Percentiles rank a stretch among this genome's conserved stretches.
Evolutionary conservation across 1,140 invertebrate genomes (phyloP).

Genomic region (Euborellia annulipes): DNA sequence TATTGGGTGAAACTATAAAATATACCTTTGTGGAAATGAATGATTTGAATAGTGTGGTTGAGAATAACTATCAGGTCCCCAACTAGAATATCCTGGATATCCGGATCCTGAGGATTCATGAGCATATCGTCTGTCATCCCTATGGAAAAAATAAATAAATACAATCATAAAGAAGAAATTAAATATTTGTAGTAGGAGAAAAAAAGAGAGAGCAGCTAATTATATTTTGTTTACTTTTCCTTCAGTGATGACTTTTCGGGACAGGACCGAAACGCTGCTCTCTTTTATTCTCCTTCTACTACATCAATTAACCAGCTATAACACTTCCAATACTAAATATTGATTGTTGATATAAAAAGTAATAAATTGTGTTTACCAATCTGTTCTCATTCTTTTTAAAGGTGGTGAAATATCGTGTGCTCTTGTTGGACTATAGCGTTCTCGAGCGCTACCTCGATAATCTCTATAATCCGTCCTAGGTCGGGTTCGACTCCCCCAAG

Average conservation of each 20-base stretch:
- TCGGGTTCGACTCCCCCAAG: conserved; percentile 35
- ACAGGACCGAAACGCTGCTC: no score
- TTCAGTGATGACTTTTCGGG: no score
- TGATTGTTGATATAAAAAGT: no score
- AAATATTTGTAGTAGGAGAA: no score
- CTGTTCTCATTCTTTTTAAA: conserved; percentile 59
- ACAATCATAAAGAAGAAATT: no score
- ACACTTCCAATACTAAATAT: no score
- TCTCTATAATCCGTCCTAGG: conserved; percentile 50
- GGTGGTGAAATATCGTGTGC: conserved; percentile 58
- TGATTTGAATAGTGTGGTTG: conserved; percentile 11
- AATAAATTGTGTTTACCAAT: conserved; percentile 36
- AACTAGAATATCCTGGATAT: conserved; percentile 2
- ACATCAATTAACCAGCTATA: no score
- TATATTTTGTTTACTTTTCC: no score
- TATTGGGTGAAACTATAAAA: neutral
- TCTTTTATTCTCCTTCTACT: no score
- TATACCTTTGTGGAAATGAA: conserved; percentile 9
- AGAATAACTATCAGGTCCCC: conserved; percentile 13
- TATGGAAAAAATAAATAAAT: conserved; percentile 15
- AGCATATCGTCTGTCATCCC: conserved; percentile 20
- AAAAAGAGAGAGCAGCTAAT: no score
- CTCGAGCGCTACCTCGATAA: conserved; percentile 36
- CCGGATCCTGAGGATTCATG: no score
- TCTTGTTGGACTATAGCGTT: conserved; percentile 56